Base-by-base conservation (phyloP, 2,113 vertebrate species). In the Ptilorrhoa leucosticta region DNA sequence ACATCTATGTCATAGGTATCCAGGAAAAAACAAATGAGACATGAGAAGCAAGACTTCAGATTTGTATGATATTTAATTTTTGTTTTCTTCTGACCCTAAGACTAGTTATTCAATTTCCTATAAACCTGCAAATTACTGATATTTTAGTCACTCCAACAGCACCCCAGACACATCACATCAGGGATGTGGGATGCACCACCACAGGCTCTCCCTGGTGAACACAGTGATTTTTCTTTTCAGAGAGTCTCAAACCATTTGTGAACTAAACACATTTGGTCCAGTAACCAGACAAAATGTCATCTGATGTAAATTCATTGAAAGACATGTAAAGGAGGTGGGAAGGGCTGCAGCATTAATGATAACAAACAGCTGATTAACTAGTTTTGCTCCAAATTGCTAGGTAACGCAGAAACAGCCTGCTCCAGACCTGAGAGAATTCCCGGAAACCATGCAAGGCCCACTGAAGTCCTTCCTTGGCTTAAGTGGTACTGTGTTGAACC, bases 231-330 rank as follows among this genome's bases (percentile, higher is more conserved):
- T 76, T 31, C 28, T 22, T 70, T 65, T n/a, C 50, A 93, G 58
- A 57, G 40, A 69, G 7, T 10, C 18, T 73, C 50, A 70, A 63
- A 75, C 22, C 13, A n/a, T 39, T 68, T 89, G 23, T 30, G 30
- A 28, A 27, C 23, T 4, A 19, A 83, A 53, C 3, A n/a, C 0
- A 0, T 57, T 72, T 45, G 13, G 22, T 70, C 42, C 1, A 1
- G 28, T 53, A 73, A 77, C 15, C 12, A 54, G 45, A 42, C 14
- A 81, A 57, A 90, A 42, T 33, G 4, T 39, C 7, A 53, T 33
- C 26, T 70, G 28, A 69, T 31, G 7, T 61, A 65, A 88, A 72
- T 66, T 51, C 33, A 44, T 44, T 1, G 1, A 83, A 53, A 37
- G 5, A 9, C 3, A 2, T 14, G 13, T 70, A 65, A 73, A 11